These are phyloP conservation scores for Phenganax stokvisi DNA, from an alignment of 92 coral and sea anemone species.

Conservation along the genomic window DNA sequence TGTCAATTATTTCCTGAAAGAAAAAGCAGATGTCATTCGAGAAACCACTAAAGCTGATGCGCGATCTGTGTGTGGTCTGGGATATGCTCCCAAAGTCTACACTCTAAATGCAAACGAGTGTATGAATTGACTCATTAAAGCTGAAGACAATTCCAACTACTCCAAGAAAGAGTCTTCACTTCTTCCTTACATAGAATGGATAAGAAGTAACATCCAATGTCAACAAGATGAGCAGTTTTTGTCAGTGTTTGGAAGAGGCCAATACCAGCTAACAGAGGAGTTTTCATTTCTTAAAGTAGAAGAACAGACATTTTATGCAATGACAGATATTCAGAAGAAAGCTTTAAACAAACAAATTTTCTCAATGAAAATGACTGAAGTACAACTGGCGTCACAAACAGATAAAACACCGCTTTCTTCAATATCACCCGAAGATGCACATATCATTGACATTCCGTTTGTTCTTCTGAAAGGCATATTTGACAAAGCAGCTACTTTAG, in stretches of 20 bases:
- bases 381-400: constrained; percentile 3
- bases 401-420: constrained; percentile 26
- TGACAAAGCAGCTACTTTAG: constrained; percentile 39
- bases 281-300: constrained; percentile 42
- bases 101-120: constrained; percentile 44
- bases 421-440: constrained; percentile 38
- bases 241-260: constrained; percentile 56
- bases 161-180: constrained; percentile 42
- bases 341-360: constrained; percentile 42
- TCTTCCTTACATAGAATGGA: constrained; percentile 32
- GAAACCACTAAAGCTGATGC: constrained; percentile 48
- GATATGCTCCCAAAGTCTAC: constrained; percentile 52
- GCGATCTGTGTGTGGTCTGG: constrained; percentile 54
- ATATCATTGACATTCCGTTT: constrained; percentile 46
- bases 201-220: constrained; percentile 30
- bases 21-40: constrained; percentile 37
- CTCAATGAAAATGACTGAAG: constrained; percentile 29
- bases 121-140: constrained; percentile 1
- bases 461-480: constrained; percentile 46
- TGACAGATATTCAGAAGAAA: constrained; percentile 48
- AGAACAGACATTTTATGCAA: constrained; percentile 46
- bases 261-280: constrained; percentile 39
- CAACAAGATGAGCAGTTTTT: constrained; percentile 56
- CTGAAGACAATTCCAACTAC: not conserved
- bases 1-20: constrained; percentile 35